Evolutionary conservation across 1,140 invertebrate species (phyloP), one percentile per base, ranked within the genome.

Genomic region (Caenorhabditis remanei): DNA sequence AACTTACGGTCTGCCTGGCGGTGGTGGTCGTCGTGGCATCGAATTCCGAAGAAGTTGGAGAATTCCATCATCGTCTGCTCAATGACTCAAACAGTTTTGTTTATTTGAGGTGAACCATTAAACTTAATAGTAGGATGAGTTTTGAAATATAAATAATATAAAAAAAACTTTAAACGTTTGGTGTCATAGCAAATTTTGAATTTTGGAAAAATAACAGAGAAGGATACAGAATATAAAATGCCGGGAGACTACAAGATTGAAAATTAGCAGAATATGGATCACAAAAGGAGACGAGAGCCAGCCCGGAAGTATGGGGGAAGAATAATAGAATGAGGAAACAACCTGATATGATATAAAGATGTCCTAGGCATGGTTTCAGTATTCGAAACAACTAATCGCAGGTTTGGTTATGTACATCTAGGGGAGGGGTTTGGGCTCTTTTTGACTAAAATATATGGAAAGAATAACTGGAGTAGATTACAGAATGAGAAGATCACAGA

Each of bases 331-430:
- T n/a, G 21, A 58, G 50, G 50, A 53, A 71, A 79, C 46, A 79
- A 79, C 71, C 71, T 79, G 71, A 79, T 79, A 79, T 79, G 71
- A 79, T 79, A 50, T 50, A 79, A 58, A 75, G 14, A 79, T 79
- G 71, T 46, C 46, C 71, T 79, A 79, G 46, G 53, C 71, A 50
- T 7, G 19, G 19, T 79, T 79, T 24, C 71, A 79, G 40, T 24
- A 79, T 46, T n/a, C 7, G 67, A 71, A 71, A 71, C 41, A 71
- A 71, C 67, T 71, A 71, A 16, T 46, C 4, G 24, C 19, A n/a
- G n/a, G 71, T 14, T 53, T 5, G 21, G n/a, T 9, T 43, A 48
- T 71, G 67, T 43, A 71, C 67, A 65, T 65, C 21, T 65, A 40
- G 61, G 4, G 8, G 32, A 13, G 56, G 19, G 32, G 32, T 11